Conservation (phyloP, 92 coral and sea anemone genomes). For the Parazoanthus swiftii region DNA sequence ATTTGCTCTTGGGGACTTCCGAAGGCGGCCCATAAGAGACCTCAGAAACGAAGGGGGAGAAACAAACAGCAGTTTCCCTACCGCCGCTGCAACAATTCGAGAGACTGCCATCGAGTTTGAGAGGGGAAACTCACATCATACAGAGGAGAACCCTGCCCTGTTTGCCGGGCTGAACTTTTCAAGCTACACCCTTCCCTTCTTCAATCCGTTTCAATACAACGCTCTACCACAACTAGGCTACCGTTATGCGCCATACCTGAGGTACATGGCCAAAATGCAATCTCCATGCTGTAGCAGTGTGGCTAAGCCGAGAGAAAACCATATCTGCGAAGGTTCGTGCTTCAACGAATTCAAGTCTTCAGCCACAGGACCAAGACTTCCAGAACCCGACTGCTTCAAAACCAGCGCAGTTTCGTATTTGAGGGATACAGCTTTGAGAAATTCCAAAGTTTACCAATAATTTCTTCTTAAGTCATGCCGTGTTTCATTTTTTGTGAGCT, state of each 20-base stretch:
- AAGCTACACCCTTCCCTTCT: not conserved
- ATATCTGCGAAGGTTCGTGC: slow-evolving; percentile 4
- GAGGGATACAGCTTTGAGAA: slow-evolving; percentile 17
- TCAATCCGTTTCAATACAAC: slow-evolving; percentile 7
- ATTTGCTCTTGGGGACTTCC: slow-evolving; percentile 70
- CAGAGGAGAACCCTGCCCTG: slow-evolving; percentile 2
- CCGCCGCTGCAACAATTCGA: not conserved
- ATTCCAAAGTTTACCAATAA: slow-evolving; percentile 1
- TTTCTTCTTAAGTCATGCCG: not conserved
- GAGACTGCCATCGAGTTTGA: slow-evolving; percentile 3
- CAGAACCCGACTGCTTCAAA: slow-evolving; percentile 26
- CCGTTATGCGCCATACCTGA: slow-evolving; percentile 9
- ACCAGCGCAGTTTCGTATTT: slow-evolving; percentile 15
- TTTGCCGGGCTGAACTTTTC: slow-evolving; percentile 20
- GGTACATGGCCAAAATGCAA: slow-evolving; percentile 8
- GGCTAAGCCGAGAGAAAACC: not conserved
- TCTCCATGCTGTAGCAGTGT: not conserved
- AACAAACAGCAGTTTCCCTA: not conserved
- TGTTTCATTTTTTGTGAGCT: too few relatives aligned
- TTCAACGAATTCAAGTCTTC: not conserved
- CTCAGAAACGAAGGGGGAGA: slow-evolving; percentile 12
- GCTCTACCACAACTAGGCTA: slow-evolving; percentile 10
- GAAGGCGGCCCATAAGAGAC: slow-evolving; percentile 57
- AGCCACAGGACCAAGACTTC: slow-evolving; percentile 2
- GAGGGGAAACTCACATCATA: slow-evolving; percentile 6